Percentiles rank a stretch among this genome's conserved stretches.
phyloP scores from a whole-genome alignment of 2,888 invertebrate genomes.

The Galerucella nymphaeae region DNA sequence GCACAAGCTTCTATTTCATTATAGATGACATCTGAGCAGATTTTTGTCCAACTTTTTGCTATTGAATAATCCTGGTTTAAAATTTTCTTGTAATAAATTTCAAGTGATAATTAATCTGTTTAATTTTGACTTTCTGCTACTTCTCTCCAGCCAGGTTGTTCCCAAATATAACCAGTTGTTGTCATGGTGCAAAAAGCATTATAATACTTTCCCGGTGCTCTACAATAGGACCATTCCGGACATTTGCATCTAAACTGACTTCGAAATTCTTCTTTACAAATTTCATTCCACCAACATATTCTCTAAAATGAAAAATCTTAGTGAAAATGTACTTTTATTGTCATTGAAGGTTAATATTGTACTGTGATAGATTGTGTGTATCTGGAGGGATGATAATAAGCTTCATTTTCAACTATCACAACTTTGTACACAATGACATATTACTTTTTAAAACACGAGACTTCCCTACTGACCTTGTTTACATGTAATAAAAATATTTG shows the following conservation, averaged over 20 bases:
- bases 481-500: too few species aligned
- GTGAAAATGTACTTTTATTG: too few species aligned
- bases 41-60: too few species aligned
- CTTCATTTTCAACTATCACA: neutral
- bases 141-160: conserved; percentile 72
- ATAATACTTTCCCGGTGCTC: conserved; percentile 89
- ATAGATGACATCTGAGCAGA: too few species aligned
- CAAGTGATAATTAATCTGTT: neutral
- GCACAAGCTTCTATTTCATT: too few species aligned
- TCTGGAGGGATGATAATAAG: too few species aligned
- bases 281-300: conserved; percentile 94
- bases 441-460: too few species aligned
- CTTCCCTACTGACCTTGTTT: too few species aligned
- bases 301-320: conserved; percentile 70
- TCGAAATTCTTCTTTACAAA: conserved; percentile 92
- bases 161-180: conserved; percentile 91
- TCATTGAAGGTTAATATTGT: neutral
- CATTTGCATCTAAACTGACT: conserved; percentile 88
- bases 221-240: conserved; percentile 88
- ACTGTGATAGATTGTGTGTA: too few species aligned
- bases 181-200: conserved; percentile 92
- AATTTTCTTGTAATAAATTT: too few species aligned
- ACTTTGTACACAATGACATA: too few species aligned
- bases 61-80: too few species aligned
- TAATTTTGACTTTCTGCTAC: conserved; percentile 17